phyloP scores from a whole-genome alignment of 1,140 invertebrate genomes.

The Cyclargus thomasi region DNA sequence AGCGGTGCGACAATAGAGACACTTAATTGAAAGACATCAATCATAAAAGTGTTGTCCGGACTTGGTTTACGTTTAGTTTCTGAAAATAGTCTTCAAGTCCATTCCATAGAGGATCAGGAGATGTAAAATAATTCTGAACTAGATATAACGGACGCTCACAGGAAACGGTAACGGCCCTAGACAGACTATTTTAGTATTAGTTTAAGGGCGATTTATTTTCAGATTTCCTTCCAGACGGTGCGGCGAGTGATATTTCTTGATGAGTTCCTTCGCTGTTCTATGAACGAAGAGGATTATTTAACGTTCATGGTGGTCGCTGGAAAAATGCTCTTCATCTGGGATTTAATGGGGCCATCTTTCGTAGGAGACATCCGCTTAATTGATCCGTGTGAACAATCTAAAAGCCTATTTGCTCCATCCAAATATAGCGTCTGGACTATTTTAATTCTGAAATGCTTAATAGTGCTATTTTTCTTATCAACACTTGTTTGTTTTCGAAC shows the following conservation, averaged over 20 bases:
- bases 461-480: no score
- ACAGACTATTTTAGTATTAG: constrained; percentile 68
- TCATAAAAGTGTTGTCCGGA: neutral
- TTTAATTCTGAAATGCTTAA: no score
- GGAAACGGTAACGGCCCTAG: constrained; percentile 70
- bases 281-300: constrained; percentile 27
- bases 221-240: constrained; percentile 61
- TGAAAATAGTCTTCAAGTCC: no score
- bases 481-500: no score
- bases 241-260: constrained; percentile 22
- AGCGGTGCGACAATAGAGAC: neutral
- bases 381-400: no score
- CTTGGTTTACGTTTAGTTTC: no score
- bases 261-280: neutral
- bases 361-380: neutral
- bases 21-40: neutral
- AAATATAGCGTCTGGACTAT: no score
- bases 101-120: no score
- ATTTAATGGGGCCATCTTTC: neutral
- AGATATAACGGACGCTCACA: constrained; percentile 49
- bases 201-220: constrained; percentile 71
- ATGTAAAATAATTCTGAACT: neutral
- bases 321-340: neutral
- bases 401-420: no score
- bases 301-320: neutral